Evolutionary conservation across 2,888 invertebrate species (phyloP).

Genomic region (Germaria angustata): DNA sequence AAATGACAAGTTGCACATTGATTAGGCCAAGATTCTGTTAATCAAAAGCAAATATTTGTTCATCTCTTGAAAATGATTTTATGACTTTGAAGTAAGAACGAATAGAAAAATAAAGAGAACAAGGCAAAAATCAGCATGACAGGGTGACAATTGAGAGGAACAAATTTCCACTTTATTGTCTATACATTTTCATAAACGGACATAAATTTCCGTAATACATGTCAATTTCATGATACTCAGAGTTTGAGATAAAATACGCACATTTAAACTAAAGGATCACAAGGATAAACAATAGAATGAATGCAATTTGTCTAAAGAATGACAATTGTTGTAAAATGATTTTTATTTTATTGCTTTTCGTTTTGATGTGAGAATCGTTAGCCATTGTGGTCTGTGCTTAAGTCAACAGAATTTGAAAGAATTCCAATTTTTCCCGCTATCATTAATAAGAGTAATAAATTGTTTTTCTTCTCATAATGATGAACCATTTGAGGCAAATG

Average conservation of each 20-base stretch:
- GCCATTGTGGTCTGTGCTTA: slow-evolving; percentile 53
- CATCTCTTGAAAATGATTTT: slow-evolving; percentile 59
- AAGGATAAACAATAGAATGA: slow-evolving; percentile 3
- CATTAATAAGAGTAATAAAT: slow-evolving; percentile 45
- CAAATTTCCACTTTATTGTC: slow-evolving; percentile 67
- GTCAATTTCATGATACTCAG: slow-evolving; percentile 64
- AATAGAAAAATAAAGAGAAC: background rate
- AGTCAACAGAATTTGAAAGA: slow-evolving; percentile 21
- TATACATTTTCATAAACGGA: slow-evolving; percentile 33
- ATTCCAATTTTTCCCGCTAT: slow-evolving; percentile 20
- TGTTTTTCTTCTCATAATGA: slow-evolving; percentile 33
- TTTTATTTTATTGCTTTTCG: slow-evolving; percentile 33
- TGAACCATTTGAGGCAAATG: slow-evolving; percentile 45
- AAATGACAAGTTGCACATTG: slow-evolving; percentile 26
- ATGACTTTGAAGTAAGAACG: slow-evolving; percentile 32
- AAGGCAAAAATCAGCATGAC: slow-evolving; percentile 32
- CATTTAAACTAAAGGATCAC: slow-evolving; percentile 17
- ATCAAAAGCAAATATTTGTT: slow-evolving; percentile 47
- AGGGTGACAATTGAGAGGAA: slow-evolving; percentile 70
- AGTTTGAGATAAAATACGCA: slow-evolving; percentile 12
- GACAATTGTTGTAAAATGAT: slow-evolving; percentile 49
- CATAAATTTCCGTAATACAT: slow-evolving; percentile 66
- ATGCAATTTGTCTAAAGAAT: slow-evolving; percentile 58
- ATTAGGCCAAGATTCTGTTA: slow-evolving; percentile 6
- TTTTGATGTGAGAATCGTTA: slow-evolving; percentile 56